Conservation (phyloP, 2,888 invertebrate species). For the Ellobium chinense region DNA sequence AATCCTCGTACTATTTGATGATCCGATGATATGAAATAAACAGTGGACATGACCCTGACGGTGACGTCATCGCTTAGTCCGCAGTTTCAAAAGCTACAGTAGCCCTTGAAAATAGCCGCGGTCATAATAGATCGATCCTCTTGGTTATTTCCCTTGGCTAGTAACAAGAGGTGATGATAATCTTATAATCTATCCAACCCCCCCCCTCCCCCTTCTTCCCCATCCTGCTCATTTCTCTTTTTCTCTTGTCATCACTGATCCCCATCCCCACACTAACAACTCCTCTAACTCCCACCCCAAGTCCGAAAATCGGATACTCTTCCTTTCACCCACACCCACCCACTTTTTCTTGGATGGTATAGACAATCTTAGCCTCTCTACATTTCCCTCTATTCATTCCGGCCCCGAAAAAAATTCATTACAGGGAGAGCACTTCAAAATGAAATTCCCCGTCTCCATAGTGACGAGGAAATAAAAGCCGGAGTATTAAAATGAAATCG, state of each 20-base stretch:
- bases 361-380: not conserved
- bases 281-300: too few relatives aligned
- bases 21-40: too few relatives aligned
- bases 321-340: too few relatives aligned
- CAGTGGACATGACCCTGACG: not conserved
- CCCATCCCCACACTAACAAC: too few relatives aligned
- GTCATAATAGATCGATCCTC: conserved; percentile 13
- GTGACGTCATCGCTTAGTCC: not conserved
- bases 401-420: conserved; percentile 2
- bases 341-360: not conserved
- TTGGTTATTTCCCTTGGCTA: not conserved
- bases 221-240: not conserved
- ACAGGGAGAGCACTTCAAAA: not conserved
- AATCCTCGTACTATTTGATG: too few relatives aligned
- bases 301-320: too few relatives aligned
- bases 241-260: too few relatives aligned
- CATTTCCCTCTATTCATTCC: not conserved
- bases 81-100: not conserved
- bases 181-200: not conserved
- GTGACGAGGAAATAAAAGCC: conserved; percentile 7
- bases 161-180: not conserved
- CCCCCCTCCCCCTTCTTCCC: not conserved
- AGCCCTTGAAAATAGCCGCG: not conserved
- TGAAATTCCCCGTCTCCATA: conserved; percentile 28
- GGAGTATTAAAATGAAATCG: conserved; percentile 41